Conservation (phyloP, 2,888 invertebrate species). For the Eucera pruinosa region DNA sequence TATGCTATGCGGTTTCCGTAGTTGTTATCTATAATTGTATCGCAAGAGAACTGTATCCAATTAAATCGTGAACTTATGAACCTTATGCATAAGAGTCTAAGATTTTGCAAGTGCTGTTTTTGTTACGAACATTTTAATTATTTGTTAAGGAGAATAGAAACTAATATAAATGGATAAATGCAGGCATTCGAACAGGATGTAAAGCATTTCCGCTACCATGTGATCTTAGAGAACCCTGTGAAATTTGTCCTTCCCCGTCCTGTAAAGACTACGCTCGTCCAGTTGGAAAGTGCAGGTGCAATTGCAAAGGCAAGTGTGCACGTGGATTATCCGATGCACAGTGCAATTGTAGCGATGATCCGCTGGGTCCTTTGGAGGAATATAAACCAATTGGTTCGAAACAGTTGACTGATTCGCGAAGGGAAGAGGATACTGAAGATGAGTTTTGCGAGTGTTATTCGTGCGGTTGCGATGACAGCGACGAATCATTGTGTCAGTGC, state of each 20-base stretch:
- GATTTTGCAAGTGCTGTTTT: no score
- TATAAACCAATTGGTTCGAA: constrained; percentile 43
- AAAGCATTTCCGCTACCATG: constrained; percentile 9
- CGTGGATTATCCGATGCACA: constrained; percentile 47
- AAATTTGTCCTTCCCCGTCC: constrained; percentile 35
- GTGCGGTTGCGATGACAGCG: constrained; percentile 64
- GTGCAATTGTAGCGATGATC: constrained; percentile 66
- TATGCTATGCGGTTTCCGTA: no score
- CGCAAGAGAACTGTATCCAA: no score
- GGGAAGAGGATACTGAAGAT: constrained; percentile 68
- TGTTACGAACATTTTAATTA: no score
- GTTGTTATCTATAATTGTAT: no score
- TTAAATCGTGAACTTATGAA: no score
- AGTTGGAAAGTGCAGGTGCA: constrained; percentile 54
- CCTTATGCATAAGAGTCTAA: no score
- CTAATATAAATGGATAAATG: neutral
- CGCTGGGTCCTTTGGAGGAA: constrained; percentile 34
- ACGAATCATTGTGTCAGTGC: constrained; percentile 32
- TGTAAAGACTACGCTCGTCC: constrained; percentile 18
- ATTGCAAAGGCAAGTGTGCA: constrained; percentile 67
- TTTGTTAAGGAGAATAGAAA: neutral
- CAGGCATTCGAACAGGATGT: constrained; percentile 35
- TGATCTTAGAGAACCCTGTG: constrained; percentile 21
- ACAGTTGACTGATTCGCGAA: neutral
- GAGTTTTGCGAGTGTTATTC: constrained; percentile 76